Evolutionary conservation across 92 coral and sea anemone genomes (phyloP), one percentile per base, ranked within the genome.

Genomic region (Phenganax marumi): DNA sequence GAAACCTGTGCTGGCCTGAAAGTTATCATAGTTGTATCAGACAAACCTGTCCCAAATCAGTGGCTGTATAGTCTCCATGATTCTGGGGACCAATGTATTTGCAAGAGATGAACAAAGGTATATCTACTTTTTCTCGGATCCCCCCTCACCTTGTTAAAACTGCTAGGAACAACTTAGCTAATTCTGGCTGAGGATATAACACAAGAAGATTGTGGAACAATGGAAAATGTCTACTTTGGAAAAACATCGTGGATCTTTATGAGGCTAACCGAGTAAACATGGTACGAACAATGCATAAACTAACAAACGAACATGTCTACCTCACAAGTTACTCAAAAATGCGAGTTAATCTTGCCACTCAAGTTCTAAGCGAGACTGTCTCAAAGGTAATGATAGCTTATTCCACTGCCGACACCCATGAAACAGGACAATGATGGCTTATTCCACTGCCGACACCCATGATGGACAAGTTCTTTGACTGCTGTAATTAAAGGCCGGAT

Each of bases 51-150:
- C 47, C 79, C 60, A 19, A 74, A 74, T 74, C 79, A 74, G 79
- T 39, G 63, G 13, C 47, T 74, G 79, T 74, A 74, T 63, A 74
- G 62, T 21, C 79, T 50, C 25, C 79, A 74, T 74, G 48, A 74
- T n/a, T 74, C 79, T 74, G 65, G 79, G 17, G 79, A 74, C 25
- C 6, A 74, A 66, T 66, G 79, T 52, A 74, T 74, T 74, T 74
- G 79, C 79, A 17, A 74, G 47, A 19, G 79, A 74, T 52, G 47
- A 74, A 50, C 61, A 74, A 19, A 74, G 79, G 25, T 74, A n/a
- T 50, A 74, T 74, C 60, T 74, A 74, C 62, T 74, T 74, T 52
- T n/a, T 52, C 16, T 52, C 79, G 5, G 79, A 74, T 19, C 56
- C 56, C 57, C 57, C 63, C 79, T 55, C 79, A n/a, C 26, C 57